phyloP scores from a whole-genome alignment of 2,797 vertebrate genomes.

The Alosa sapidissima region DNA sequence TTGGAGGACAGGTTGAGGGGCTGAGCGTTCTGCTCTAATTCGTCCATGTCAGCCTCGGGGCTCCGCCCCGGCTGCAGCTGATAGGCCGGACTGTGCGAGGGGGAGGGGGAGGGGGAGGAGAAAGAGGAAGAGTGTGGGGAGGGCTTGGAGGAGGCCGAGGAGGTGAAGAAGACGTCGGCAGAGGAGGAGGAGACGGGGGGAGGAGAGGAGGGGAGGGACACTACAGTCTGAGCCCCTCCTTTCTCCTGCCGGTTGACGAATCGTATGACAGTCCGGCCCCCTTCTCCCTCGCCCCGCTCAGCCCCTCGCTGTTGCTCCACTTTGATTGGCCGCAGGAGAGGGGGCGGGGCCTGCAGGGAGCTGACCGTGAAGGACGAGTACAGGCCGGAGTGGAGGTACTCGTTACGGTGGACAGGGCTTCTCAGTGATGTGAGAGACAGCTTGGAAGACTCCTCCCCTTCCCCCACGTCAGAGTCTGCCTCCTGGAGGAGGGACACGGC shows the following conservation, averaged over 20 bases:
- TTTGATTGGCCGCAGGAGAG: conserved; percentile 83
- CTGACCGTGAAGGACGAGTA: conserved; percentile 90
- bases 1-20: conserved; percentile 87
- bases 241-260: conserved; percentile 85
- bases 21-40: conserved; percentile 61
- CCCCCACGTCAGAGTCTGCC: conserved; percentile 70
- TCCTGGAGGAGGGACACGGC: conserved; percentile 78
- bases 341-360: conserved; percentile 82
- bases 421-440: conserved; percentile 75
- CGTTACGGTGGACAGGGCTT: conserved; percentile 78
- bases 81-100: conserved; percentile 71
- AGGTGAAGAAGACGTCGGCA: conserved; percentile 66
- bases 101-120: conserved; percentile 69
- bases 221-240: conserved; percentile 68
- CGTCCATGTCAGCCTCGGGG: conserved; percentile 79
- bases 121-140: conserved; percentile 68
- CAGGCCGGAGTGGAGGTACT: conserved; percentile 87
- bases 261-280: conserved; percentile 88
- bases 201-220: conserved; percentile 82
- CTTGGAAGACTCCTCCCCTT: conserved; percentile 77
- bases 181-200: conserved; percentile 72
- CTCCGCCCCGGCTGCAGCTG: conserved; percentile 71
- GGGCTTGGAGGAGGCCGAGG: conserved; percentile 51
- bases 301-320: conserved; percentile 64
- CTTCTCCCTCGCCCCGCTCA: conserved; percentile 81